Percentiles rank a stretch among this genome's conserved stretches.
phyloP scores from a whole-genome alignment of 2,888 invertebrate species.

The Diarsia rubi region DNA sequence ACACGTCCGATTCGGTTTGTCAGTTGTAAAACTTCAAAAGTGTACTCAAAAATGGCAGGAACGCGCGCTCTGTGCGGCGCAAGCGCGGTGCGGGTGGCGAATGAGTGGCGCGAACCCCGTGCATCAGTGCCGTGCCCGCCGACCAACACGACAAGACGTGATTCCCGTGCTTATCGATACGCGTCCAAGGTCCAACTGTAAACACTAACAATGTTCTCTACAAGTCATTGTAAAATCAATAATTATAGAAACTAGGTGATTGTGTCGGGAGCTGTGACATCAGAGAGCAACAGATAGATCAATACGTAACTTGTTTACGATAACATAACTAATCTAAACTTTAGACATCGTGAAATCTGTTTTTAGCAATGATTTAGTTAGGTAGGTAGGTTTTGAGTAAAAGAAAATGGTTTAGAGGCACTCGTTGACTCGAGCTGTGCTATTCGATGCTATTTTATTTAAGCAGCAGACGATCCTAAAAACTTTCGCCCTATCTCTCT shows the following conservation, averaged over 20 bases:
- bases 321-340: conserved; percentile 1
- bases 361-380: not conserved
- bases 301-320: conserved; percentile 4
- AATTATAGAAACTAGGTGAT: conserved; percentile 51
- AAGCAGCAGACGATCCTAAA: too few species aligned
- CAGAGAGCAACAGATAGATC: conserved; percentile 20
- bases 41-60: conserved; percentile 40
- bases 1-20: conserved; percentile 42
- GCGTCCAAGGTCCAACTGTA: conserved; percentile 83
- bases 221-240: conserved; percentile 58
- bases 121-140: conserved; percentile 63
- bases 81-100: conserved; percentile 59
- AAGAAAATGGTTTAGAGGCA: not conserved
- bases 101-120: conserved; percentile 63
- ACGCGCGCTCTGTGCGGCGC: conserved; percentile 33
- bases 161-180: conserved; percentile 77
- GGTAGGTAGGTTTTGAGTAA: not conserved
- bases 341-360: conserved; percentile 1
- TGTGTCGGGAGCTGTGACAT: conserved; percentile 52
- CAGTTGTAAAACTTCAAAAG: conserved; percentile 44
- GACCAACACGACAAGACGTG: conserved; percentile 60
- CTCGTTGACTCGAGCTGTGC: not conserved
- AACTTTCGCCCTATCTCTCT: too few species aligned
- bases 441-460: not conserved
- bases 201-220: conserved; percentile 62